phyloP scores from a whole-genome alignment of 2,888 invertebrate species.

The Amphipoea oculea region DNA sequence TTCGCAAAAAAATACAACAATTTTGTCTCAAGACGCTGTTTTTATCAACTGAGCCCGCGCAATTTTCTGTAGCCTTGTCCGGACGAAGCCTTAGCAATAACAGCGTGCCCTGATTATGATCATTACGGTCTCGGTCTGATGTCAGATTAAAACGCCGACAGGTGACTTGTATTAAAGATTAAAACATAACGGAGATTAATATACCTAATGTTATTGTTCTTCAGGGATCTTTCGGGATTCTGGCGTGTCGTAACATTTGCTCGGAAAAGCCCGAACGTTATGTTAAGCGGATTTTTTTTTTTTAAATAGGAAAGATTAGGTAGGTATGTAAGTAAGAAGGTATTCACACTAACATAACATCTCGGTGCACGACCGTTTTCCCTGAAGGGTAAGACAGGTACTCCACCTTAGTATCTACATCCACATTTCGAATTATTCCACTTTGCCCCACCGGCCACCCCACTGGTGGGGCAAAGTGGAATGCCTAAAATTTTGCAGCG shows the following conservation, averaged over 20 bases:
- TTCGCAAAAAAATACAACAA: not conserved
- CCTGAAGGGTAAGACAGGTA: not conserved
- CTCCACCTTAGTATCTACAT: not conserved
- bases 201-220: constrained; percentile 6
- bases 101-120: constrained; percentile 42
- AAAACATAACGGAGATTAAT: constrained; percentile 42
- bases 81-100: constrained; percentile 23
- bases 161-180: constrained; percentile 66
- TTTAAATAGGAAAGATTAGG: not conserved
- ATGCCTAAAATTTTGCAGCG: too few relatives aligned
- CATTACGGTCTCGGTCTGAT: constrained; percentile 42
- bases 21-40: not conserved
- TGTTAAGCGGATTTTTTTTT: too few relatives aligned
- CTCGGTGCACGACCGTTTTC: not conserved
- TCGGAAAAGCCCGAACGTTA: not conserved
- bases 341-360: not conserved
- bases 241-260: not conserved
- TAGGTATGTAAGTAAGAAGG: not conserved
- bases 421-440: not conserved
- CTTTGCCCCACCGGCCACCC: too few relatives aligned
- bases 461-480: too few relatives aligned
- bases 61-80: constrained; percentile 4
- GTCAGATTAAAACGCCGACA: constrained; percentile 61
- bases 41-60: not conserved
- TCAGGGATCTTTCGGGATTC: constrained; percentile 21